These are phyloP conservation scores for Pristionchus arcanus DNA, from an alignment of 2,888 invertebrate genomes.

Conservation along the genomic window DNA sequence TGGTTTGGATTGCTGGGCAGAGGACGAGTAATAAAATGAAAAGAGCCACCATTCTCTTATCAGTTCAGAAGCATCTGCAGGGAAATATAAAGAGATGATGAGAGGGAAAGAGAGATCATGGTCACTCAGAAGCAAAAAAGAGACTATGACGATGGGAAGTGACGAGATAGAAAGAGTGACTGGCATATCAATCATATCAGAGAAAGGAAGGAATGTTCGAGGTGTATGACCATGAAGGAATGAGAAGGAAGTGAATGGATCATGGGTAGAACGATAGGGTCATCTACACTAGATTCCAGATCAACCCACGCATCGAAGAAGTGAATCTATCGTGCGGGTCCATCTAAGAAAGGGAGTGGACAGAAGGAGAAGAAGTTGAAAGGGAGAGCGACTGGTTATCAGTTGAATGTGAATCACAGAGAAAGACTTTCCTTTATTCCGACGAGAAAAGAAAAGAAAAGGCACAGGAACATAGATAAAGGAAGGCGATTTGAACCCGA, in stretches of 20 bases:
- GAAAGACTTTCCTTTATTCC: slow-evolving; percentile 28
- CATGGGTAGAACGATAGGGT: not conserved
- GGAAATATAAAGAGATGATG: not conserved
- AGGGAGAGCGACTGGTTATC: slow-evolving; percentile 28
- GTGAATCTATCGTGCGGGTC: not conserved
- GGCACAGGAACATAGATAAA: slow-evolving; percentile 17
- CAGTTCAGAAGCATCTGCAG: slow-evolving; percentile 49
- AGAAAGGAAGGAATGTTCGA: not conserved
- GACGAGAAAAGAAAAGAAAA: slow-evolving; percentile 11
- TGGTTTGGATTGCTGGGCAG: not conserved
- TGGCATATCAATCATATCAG: not conserved
- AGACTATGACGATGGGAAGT: not conserved
- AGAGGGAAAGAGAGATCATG: not conserved
- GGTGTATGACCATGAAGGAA: not conserved
- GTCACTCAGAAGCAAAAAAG: slow-evolving; percentile 24
- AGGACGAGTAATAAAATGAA: slow-evolving; percentile 14
- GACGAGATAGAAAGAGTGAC: not conserved
- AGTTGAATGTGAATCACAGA: slow-evolving; percentile 13
- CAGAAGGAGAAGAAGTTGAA: slow-evolving; percentile 41
- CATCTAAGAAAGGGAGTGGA: not conserved
- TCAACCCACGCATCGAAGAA: not conserved
- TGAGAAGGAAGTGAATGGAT: not conserved
- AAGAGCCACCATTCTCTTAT: slow-evolving; percentile 26
- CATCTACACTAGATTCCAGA: not conserved
- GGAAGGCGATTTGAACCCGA: slow-evolving; percentile 34